Evolutionary conservation across 53 echinoderm and acorn worm species (phyloP), one percentile per base, ranked within the genome.

Genomic region (Paelopatides confundens): DNA sequence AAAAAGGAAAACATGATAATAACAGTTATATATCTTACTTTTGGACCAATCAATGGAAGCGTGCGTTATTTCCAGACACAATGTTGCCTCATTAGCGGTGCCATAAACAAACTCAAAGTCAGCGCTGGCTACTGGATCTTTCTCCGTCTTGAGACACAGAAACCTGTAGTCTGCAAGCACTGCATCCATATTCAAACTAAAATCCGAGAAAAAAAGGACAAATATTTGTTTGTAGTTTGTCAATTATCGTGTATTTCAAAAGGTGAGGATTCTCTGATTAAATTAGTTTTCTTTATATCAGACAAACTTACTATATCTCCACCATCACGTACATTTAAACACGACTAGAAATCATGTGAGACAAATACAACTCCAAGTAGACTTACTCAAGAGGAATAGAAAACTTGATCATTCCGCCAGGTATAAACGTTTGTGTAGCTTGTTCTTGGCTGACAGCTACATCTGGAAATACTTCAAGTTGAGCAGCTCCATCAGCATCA

Each of bases 151-250:
- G 14, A 70, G 31, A 37, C 70, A 70, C 36, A 70, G 15, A 39
- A 35, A 39, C n/a, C 3, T 36, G 39, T 37, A 70, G 17, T 31
- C 70, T 35, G 27, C 70, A 17, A 70, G 70, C 5, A 2, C 11
- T 29, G 13, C 23, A 23, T 71, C 71, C 71, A 71, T 71, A 35
- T 71, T 39, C 71, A 71, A 23, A 71, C 71, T 71, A 23, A n/a
- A 11, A 54, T n/a, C 6, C 23, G 18, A 54, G 58, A 6, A 7
- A 27, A 66, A 6, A 14, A 6, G 15, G n/a, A n/a, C n/a, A n/a
- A n/a, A n/a, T n/a, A n/a, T n/a, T n/a, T n/a, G n/a, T n/a, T n/a
- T n/a, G n/a, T n/a, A n/a, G n/a, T n/a, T n/a, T n/a, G n/a, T n/a
- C n/a, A n/a, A n/a, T n/a, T n/a, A n/a, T n/a, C n/a, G n/a, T n/a